These are phyloP conservation scores for Henricia sp. DNA, from an alignment of 53 echinoderm and acorn worm species.

Conservation along the genomic window DNA sequence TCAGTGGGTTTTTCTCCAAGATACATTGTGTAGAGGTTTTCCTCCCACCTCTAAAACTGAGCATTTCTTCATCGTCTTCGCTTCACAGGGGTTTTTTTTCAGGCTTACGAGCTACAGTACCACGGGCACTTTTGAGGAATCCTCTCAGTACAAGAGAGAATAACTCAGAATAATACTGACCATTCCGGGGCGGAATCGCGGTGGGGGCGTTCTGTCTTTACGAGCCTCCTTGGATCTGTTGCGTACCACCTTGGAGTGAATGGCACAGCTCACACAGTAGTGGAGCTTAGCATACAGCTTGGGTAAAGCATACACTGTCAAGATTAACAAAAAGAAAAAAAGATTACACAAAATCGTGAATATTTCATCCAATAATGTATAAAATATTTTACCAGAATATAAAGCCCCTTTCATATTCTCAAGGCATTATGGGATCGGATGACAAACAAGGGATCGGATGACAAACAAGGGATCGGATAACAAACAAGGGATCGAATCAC, in stretches of 20 bases:
- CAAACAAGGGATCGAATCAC: background rate
- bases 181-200: conserved; percentile 97
- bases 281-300: conserved; percentile 99
- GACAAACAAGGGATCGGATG: too few species aligned
- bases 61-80: too few species aligned
- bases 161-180: conserved; percentile 50
- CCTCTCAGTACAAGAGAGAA: background rate
- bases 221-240: conserved; percentile 96
- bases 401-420: background rate
- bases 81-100: too few species aligned
- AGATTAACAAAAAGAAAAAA: background rate
- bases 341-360: background rate
- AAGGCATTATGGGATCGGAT: background rate
- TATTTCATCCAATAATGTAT: background rate
- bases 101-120: too few species aligned
- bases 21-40: too few species aligned
- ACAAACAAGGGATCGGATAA: background rate
- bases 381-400: background rate
- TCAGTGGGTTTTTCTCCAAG: too few species aligned
- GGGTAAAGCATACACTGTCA: conserved; percentile 94
- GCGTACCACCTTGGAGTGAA: conserved; percentile 99
- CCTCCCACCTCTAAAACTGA: too few species aligned
- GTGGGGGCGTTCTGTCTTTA: conserved; percentile 95
- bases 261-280: conserved; percentile 99
- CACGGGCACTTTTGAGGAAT: background rate